Base-by-base conservation (phyloP, 2,888 invertebrate species). In the Microctonus brassicae region DNA sequence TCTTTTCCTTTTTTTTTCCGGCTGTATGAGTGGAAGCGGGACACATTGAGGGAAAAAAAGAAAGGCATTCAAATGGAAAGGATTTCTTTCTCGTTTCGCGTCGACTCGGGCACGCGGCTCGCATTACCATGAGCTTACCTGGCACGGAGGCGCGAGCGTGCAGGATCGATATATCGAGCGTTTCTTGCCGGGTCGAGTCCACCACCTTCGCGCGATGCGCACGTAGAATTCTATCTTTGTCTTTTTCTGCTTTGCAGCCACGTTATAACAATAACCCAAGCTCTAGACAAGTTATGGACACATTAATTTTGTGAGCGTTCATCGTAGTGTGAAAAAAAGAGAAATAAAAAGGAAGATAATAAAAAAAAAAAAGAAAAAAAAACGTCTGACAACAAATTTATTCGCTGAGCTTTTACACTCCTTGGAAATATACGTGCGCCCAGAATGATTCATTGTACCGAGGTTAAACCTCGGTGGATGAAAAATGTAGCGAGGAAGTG, bases 141-240 rank as follows among this genome's bases (percentile, higher is more conserved):
- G 69, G 70, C 58, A 72, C 71, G 64, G 69, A 67, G 73, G 67
- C 66, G 33, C 66, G 67, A 72, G 79, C 74, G 70, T 75, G 70
- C 68, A 73, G 74, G 80, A 83, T 85, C 85, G 81, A 85, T 85
- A 84, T 82, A 84, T 85, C 81, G 84, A 84, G 78, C 81, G 77
- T 80, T 79, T 81, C 78, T 80, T 78, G 77, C 80, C 70, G 64
- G 75, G 73, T 70, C 66, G 70, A 73, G 57, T 70, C 78, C 77
- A 77, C 81, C 80, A 79, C 79, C 82, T 82, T 79, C 76, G 69
- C 77, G 42, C 63, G 9, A 29, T 61, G 52, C 33, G 34, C 24
- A 66, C 55, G 55, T 24, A 52, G 60, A 70, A 33, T 66, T 62
- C 63, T 62, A 68, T 68, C 52, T 74, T 61, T 72, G 57, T 55